Base-by-base conservation (phyloP, 2,888 invertebrate genomes). In the Pyrocoelia pectoralis region DNA sequence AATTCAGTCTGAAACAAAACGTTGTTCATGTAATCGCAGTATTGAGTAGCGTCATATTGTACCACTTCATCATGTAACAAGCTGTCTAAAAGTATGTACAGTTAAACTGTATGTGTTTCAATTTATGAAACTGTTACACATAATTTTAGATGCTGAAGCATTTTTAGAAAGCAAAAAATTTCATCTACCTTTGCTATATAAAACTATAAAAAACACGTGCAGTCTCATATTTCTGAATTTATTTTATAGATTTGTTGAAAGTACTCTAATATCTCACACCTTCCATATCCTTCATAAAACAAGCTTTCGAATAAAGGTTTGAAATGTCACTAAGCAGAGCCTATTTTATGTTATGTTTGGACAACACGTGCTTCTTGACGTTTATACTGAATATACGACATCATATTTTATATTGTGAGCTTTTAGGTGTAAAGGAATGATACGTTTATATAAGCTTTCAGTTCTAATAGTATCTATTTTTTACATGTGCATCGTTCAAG, bases 361-460 rank as follows among this genome's bases (percentile, higher is more conserved):
- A 78, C 78, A 79, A 78, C 79, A 79, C 78, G 78, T 79, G 79
- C 78, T 78, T 65, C 67, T 67, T 74, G 77, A 79, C 79, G 74
- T 78, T 79, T 78, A 78, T 77, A 73, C 77, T 71, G 74, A 74
- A 79, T 74, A 79, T 79, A 79, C 76, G 74, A 73, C 68, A 70
- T 71, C 69, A 75, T 80, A 80, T 79, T 77, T 80, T 72, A 76
- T 68, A 68, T 76, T 78, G 78, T 77, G 77, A 73, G 74, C 72
- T 51, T 65, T 65, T 65, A 56, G 50, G 40, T 41, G 49, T 2
- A 52, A 56, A 56, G 58, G 62, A 58, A 53, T 54, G 48, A 40
- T 56, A 33, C 56, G 57, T 43, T 53, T 61, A 53, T 43, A 50
- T 50, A 43, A 49, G 57, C 52, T 53, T 38, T 48, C 38, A 62